Evolutionary conservation across 2,797 vertebrate species (phyloP), one percentile per base, ranked within the genome.

Genomic region (Darevskia mixta): DNA sequence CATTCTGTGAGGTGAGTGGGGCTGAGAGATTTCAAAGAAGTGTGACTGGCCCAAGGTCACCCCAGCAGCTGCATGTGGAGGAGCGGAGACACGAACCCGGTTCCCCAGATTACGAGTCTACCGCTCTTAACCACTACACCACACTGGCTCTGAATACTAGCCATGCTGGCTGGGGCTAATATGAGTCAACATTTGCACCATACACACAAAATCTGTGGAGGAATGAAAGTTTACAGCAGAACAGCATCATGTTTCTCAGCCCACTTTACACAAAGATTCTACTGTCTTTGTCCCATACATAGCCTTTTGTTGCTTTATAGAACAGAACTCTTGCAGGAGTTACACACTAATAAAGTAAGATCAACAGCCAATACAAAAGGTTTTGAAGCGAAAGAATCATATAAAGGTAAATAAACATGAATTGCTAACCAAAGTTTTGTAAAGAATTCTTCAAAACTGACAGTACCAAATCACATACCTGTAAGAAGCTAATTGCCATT

Each of bases 401-500:
- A 8, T 10, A 64, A 45, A 25, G 35, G 9, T 32, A 76, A 27
- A 55, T 38, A 64, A 27, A 55, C 83, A 88, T 2, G 55, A 91
- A 83, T 4, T 67, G 4, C 8, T 43, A 10, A 4, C 5, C 0
- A 20, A 86, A 73, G 35, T 86, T 0, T 61, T 77, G 86, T 9
- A 91, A 41, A 88, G 76, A n/a, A 0, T 8, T 66, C 85, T 79
- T 10, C 32, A 86, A 25, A 58, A 23, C 7, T 18, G 18, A 55
- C 7, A 67, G 32, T 58, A 49, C 15, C 17, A 71, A 61, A 23
- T 7, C 2, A 80, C 97, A 91, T 96, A 99, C 99, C 98, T 99
- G 99, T 29, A 99, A 96, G 94, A 99, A 99, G 96, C 99, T 99
- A 96, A 99, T 99, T 96, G 98, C 98, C 99, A 99, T 99, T 95